Evolutionary conservation across 2,797 vertebrate species (phyloP).

Genomic region (Centropyge bicolor): DNA sequence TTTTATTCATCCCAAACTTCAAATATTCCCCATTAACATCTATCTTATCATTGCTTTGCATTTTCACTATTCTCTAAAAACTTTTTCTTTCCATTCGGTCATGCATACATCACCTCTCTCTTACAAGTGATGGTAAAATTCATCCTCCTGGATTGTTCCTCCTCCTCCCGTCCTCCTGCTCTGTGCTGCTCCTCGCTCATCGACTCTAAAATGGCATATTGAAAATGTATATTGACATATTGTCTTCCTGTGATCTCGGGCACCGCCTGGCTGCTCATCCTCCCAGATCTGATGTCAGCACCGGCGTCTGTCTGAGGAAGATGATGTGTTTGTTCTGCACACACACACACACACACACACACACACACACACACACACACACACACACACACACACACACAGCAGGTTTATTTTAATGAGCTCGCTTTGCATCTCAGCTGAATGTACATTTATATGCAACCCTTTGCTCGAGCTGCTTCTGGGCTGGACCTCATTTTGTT

Average conservation of each 20-base stretch:
- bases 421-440: neutral
- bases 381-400: too few species aligned
- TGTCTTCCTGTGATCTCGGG: slow-evolving; percentile 63
- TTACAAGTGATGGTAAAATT: neutral
- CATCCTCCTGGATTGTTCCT: neutral
- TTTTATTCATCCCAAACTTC: too few species aligned
- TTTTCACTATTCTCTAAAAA: neutral
- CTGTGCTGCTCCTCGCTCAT: slow-evolving; percentile 9
- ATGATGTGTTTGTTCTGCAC: slow-evolving; percentile 14
- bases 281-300: slow-evolving; percentile 60
- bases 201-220: slow-evolving; percentile 42
- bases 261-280: slow-evolving; percentile 63
- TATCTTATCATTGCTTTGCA: neutral
- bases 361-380: neutral
- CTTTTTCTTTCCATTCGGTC: slow-evolving; percentile 16
- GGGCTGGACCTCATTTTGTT: neutral
- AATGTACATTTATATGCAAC: neutral
- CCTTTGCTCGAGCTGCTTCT: neutral
- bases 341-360: neutral
- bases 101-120: slow-evolving; percentile 5
- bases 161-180: neutral
- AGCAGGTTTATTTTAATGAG: neutral
- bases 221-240: slow-evolving; percentile 66
- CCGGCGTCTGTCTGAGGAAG: slow-evolving; percentile 29
- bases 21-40: too few species aligned